A percentile compares a stretch with the other conserved stretches of the same genome.
These are phyloP conservation scores for Xanthostigma xanthostigma DNA, from an alignment of 2,888 invertebrate species.

Conservation along the genomic window DNA sequence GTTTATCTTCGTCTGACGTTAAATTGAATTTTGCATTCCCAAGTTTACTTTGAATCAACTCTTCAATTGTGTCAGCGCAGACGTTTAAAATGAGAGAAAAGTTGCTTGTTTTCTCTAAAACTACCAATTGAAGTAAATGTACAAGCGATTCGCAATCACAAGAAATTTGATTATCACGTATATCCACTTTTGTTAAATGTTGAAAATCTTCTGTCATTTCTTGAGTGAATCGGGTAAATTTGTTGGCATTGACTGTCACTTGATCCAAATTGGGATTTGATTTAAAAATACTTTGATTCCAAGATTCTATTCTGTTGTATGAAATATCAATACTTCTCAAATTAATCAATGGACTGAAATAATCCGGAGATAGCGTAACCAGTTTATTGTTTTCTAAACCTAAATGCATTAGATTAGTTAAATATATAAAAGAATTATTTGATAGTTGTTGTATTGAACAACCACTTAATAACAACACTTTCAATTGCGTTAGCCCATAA, in stretches of 20 bases:
- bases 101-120: background rate
- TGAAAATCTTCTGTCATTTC: slow-evolving; percentile 42
- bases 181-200: slow-evolving; percentile 30
- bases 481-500: slow-evolving; percentile 32
- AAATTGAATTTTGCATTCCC: background rate
- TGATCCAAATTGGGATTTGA: slow-evolving; percentile 29
- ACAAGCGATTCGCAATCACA: slow-evolving; percentile 33
- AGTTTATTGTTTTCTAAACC: slow-evolving; percentile 35
- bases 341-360: slow-evolving; percentile 29
- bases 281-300: slow-evolving; percentile 35
- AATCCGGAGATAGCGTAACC: slow-evolving; percentile 28
- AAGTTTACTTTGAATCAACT: background rate
- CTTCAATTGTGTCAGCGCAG: background rate
- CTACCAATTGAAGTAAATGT: too few species aligned
- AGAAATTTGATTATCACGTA: slow-evolving; percentile 36
- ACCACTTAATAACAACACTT: slow-evolving; percentile 33
- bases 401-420: slow-evolving; percentile 34
- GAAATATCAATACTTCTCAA: slow-evolving; percentile 35
- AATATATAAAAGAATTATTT: slow-evolving; percentile 32
- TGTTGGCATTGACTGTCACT: slow-evolving; percentile 35
- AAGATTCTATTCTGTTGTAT: slow-evolving; percentile 34
- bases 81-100: background rate
- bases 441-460: slow-evolving; percentile 32
- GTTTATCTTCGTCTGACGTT: background rate
- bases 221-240: slow-evolving; percentile 35